A percentile compares a stretch with the other conserved stretches of the same genome.
These are phyloP conservation scores for Nasonia giraulti DNA, from an alignment of 1,140 invertebrate species.

Conservation along the genomic window DNA sequence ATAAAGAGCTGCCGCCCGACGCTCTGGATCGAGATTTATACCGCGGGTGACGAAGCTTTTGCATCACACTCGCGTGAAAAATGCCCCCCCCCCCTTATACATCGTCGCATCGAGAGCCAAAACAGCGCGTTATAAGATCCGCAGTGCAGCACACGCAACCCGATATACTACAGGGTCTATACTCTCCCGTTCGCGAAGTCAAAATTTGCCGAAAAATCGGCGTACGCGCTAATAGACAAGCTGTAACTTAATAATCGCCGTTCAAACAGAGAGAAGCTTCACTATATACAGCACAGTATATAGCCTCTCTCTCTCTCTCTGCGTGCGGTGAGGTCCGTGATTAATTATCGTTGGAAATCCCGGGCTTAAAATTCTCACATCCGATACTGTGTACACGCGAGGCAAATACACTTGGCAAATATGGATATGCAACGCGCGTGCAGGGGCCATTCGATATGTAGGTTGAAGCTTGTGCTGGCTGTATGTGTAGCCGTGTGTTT, in stretches of 20 bases:
- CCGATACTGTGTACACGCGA: constrained; percentile 54
- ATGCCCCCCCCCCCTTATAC: no score
- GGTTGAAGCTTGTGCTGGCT: constrained; percentile 32
- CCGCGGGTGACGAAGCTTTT: not conserved
- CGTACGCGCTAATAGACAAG: not conserved
- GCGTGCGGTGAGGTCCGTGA: not conserved
- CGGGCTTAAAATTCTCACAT: constrained; percentile 46
- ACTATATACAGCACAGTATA: not conserved
- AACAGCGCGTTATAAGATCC: no score
- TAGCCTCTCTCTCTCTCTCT: no score
- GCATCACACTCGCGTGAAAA: no score
- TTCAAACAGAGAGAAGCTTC: constrained; percentile 36
- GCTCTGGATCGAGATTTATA: constrained; percentile 32
- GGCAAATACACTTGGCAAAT: constrained; percentile 60
- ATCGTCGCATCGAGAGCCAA: no score
- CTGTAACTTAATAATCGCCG: constrained; percentile 46
- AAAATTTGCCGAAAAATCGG: not conserved
- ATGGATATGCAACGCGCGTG: constrained; percentile 52
- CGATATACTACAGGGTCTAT: no score
- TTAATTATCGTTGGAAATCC: constrained; percentile 49
- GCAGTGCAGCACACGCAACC: no score
- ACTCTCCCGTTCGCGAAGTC: not conserved
- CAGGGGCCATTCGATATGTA: constrained; percentile 44
- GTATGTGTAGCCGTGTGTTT: constrained; percentile 28
- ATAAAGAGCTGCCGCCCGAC: constrained; percentile 35